Base-by-base conservation (phyloP, 2,797 vertebrate genomes). In the Macropus fuliginosus region DNA sequence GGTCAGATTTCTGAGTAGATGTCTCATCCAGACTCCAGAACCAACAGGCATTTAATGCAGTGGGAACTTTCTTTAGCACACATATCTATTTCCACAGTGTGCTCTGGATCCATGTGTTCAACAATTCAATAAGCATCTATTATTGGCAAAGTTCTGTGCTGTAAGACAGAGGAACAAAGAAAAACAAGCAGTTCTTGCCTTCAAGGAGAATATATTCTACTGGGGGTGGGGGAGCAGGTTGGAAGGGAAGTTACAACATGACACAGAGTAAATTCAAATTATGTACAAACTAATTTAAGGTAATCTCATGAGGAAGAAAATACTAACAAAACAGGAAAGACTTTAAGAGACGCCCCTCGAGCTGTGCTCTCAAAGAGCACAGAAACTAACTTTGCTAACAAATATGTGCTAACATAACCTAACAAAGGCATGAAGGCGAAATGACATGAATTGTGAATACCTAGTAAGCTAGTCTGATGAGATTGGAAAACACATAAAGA, bases 21-120 rank as follows among this genome's bases (percentile, higher is more conserved):
- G 56, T 52, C 52, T 92, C 57, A 54, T 52, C n/a, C 54, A 97
- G 92, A 95, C 92, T 91, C 90, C 24, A 96, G 55, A 95, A 96
- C 95, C 81, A 94, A 34, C 0, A 81, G 0, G n/a, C 57, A 34
- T 89, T 56, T 66, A 90, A 50, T 57, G 3, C 29, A 91, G 90
- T 21, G 55, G 92, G 56, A 95, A 54, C 50, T 92, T 81, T 62
- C 94, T 91, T 74, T 95, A 54, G 92, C 66, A n/a, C 18, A 95
- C 54, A 54, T 96, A 96, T 56, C 92, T 62, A 94, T n/a, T 81
- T 93, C 87, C 56, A 93, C 59, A 54, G 6, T 87, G 92, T 93
- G 56, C 87, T 95, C 56, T n/a, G 52, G 28, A 59, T 57, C 95
- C 55, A 1, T 16, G 4, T 81, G 24, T 81, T 27, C n/a, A 46